These are phyloP conservation scores for Drosophila azteca DNA, from an alignment of 1,140 invertebrate species.

Conservation along the genomic window DNA sequence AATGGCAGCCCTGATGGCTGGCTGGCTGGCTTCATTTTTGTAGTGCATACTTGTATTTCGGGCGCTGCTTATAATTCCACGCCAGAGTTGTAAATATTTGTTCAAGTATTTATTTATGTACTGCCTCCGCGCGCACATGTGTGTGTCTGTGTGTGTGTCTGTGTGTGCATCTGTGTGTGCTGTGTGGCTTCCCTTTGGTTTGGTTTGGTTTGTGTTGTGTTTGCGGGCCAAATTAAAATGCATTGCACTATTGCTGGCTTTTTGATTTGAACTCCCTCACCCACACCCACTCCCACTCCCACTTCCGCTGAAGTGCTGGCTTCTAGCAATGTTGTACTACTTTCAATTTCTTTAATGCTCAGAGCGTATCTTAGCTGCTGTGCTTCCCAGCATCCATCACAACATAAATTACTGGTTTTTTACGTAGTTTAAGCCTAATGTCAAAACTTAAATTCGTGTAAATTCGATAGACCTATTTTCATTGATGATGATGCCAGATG, in stretches of 20 bases:
- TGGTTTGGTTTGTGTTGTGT: constrained; percentile 38
- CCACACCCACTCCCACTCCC: constrained; percentile 23
- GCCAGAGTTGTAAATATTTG: constrained; percentile 77
- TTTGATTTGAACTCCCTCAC: constrained; percentile 67
- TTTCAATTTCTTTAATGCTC: constrained; percentile 76
- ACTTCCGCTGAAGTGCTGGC: background rate
- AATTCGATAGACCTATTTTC: too few relatives aligned
- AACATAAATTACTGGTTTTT: background rate
- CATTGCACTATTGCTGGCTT: constrained; percentile 66
- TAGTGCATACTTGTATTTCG: constrained; percentile 65
- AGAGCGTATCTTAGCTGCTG: constrained; percentile 3
- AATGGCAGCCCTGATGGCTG: background rate
- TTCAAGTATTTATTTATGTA: constrained; percentile 82
- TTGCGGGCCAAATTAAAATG: constrained; percentile 73
- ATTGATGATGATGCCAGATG: too few relatives aligned
- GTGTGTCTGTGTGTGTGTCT: constrained; percentile 19
- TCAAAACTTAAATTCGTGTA: too few relatives aligned
- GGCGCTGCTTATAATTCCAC: constrained; percentile 76
- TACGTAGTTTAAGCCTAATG: too few relatives aligned
- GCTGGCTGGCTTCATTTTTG: constrained; percentile 62
- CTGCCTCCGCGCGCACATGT: constrained; percentile 43
- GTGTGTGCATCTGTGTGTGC: constrained; percentile 8
- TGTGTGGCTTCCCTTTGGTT: constrained; percentile 27
- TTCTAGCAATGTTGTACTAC: constrained; percentile 21
- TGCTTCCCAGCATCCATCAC: too few relatives aligned